Evolutionary conservation across 2,113 vertebrate genomes (phyloP), one percentile per base, ranked within the genome.

Genomic region (Oryzias celebensis): DNA sequence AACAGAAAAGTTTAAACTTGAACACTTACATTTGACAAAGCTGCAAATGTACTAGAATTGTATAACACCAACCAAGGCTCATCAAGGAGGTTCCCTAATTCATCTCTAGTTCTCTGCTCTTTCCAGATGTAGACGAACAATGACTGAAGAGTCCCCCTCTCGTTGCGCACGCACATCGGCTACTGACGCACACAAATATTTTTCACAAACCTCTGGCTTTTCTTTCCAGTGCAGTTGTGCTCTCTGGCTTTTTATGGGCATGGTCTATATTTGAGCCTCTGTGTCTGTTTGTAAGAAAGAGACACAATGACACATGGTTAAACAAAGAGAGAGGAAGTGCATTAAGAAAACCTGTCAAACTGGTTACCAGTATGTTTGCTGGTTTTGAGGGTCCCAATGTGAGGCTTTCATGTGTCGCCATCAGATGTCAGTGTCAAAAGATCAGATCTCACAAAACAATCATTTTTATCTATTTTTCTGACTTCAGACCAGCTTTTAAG

Each of bases 231-330:
- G 14, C 68, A 65, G 77, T 92, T 92, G 89, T 90, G 88, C 88
- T 93, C 88, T 85, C 78, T 96, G 94, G 91, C 97, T 98, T 96
- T 98, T 98, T 99, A 99, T 96, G 97, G 97, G 92, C 96, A 98
- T 99, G 97, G 97, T 98, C 97, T 98, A 98, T 97, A 96, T 97
- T 98, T 96, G 91, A 94, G 83, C 78, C 89, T 90, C 88, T 60
- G 4, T 73, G 42, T 67, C 56, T 68, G 84, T 90, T 90, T 89
- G 90, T 92, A 92, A 75, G 92, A 75, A 82, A 72, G 79, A 90
- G 75, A 16, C 43, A 24, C 24, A 49, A 43, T 72, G 57, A 48
- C 71, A 43, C 3, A 55, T 60, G 44, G 48, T 53, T 46, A 73
- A 69, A 76, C 62, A 75, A 53, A 72, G 68, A 63, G 54, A 56